phyloP scores from a whole-genome alignment of 2,113 vertebrate species.

The Phrynosoma blainvillii region DNA sequence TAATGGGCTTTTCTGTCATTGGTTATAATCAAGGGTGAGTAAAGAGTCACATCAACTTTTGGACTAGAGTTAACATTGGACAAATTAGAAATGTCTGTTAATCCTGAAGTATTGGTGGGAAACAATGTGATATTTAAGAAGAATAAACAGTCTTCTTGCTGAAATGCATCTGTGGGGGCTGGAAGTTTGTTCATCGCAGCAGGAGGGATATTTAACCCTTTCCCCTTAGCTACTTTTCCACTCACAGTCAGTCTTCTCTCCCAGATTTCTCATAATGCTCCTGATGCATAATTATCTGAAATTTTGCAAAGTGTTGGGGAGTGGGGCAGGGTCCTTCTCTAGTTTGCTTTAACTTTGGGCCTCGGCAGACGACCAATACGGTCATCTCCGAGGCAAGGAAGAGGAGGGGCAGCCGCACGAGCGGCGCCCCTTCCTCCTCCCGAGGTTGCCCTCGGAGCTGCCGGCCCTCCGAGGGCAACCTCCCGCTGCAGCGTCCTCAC shows the following conservation, averaged over 20 bases:
- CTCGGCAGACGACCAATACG: too few species aligned
- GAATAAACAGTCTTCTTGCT: not conserved
- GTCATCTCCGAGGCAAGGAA: too few species aligned
- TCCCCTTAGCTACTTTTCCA: not conserved
- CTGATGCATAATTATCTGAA: not conserved
- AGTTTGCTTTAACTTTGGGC: not conserved
- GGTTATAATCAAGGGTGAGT: not conserved
- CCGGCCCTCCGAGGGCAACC: too few species aligned
- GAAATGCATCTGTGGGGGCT: not conserved
- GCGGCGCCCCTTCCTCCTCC: too few species aligned
- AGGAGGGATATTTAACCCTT: too few species aligned
- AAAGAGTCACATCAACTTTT: not conserved
- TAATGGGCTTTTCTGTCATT: not conserved
- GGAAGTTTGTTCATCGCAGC: too few species aligned
- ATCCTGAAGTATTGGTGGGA: not conserved
- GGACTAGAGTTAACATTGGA: too few species aligned
- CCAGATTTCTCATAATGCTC: not conserved
- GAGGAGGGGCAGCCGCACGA: too few species aligned
- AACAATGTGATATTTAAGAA: not conserved
- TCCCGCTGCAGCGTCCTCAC: too few species aligned
- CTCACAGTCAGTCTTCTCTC: too few species aligned
- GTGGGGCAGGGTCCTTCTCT: not conserved
- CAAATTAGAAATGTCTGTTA: not conserved
- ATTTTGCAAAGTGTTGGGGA: too few species aligned
- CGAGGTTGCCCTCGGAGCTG: too few species aligned